Percentiles rank a stretch among this genome's conserved stretches.
Conservation (phyloP, 2,888 invertebrate genomes). For the Danaus chrysippus region DNA sequence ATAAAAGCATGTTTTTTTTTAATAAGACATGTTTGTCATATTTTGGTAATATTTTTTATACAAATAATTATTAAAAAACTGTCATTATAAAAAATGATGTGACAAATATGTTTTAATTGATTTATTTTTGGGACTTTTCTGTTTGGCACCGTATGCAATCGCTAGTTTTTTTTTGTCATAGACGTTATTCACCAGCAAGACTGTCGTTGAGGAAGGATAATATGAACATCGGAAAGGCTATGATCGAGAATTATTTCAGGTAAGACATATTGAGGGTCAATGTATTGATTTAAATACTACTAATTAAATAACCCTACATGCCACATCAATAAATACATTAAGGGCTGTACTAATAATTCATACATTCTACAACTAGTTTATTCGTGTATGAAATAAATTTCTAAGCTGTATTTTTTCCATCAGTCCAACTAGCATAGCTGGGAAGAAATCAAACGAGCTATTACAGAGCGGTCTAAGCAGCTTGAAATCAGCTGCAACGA, state of each 20-base stretch:
- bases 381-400: too few species aligned
- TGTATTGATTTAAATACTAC: too few species aligned
- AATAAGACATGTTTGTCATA: too few species aligned
- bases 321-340: too few species aligned
- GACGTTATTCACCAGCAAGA: constrained; percentile 91
- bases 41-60: too few species aligned
- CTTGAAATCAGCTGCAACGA: constrained; percentile 90
- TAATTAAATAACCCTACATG: too few species aligned
- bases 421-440: constrained; percentile 90
- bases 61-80: neutral
- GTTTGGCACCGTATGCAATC: constrained; percentile 43
- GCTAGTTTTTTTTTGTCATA: constrained; percentile 78
- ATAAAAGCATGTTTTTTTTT: too few species aligned
- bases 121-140: constrained; percentile 23
- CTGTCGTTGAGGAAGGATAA: constrained; percentile 90
- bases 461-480: constrained; percentile 92
- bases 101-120: constrained; percentile 17
- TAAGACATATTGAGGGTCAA: constrained; percentile 60
- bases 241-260: constrained; percentile 90
- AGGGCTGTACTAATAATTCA: neutral
- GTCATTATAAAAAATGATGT: neutral
- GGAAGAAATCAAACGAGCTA: constrained; percentile 92
- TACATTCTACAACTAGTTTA: neutral
- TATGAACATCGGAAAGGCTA: constrained; percentile 87
- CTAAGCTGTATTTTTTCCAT: constrained; percentile 33